Evolutionary conservation across 2,888 invertebrate species (phyloP).

Genomic region (Pollenia griseotomentosa): DNA sequence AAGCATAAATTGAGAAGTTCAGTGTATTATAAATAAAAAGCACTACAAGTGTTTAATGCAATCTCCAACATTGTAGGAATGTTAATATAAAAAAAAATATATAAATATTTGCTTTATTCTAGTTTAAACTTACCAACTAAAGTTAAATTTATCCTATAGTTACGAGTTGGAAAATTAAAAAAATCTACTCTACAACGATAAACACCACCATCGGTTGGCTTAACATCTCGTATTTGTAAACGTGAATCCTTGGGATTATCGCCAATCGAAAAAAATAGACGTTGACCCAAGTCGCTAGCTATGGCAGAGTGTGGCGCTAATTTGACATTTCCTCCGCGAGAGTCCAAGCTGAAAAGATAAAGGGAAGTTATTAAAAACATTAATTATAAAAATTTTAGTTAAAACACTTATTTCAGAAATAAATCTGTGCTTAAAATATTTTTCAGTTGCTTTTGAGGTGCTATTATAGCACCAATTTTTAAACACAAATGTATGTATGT

Average conservation of each 20-base stretch:
- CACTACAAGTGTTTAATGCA: too few relatives aligned
- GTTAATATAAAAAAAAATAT: background rate
- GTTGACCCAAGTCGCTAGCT: slow-evolving; percentile 90
- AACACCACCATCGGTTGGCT: slow-evolving; percentile 90
- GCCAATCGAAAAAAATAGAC: slow-evolving; percentile 90
- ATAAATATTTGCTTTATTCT: background rate
- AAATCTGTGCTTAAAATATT: background rate
- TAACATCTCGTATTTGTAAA: slow-evolving; percentile 90
- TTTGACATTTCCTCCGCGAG: slow-evolving; percentile 88
- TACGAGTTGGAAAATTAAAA: slow-evolving; percentile 93
- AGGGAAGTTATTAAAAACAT: slow-evolving; percentile 37
- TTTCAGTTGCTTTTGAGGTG: background rate
- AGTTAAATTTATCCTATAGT: slow-evolving; percentile 93
- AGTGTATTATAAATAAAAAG: too few relatives aligned
- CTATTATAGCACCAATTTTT: slow-evolving; percentile 17
- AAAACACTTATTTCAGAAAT: slow-evolving; percentile 14
- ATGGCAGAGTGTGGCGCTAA: slow-evolving; percentile 90
- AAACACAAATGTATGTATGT: background rate
- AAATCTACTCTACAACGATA: slow-evolving; percentile 96
- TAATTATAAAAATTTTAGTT: slow-evolving; percentile 23
- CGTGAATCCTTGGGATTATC: slow-evolving; percentile 90
- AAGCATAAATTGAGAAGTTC: too few relatives aligned
- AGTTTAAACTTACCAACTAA: slow-evolving; percentile 90
- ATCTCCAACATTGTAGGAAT: too few relatives aligned
- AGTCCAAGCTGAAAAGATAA: slow-evolving; percentile 88